Base-by-base conservation (phyloP, 53 echinoderm and acorn worm genomes). In the Arbacia lixula region DNA sequence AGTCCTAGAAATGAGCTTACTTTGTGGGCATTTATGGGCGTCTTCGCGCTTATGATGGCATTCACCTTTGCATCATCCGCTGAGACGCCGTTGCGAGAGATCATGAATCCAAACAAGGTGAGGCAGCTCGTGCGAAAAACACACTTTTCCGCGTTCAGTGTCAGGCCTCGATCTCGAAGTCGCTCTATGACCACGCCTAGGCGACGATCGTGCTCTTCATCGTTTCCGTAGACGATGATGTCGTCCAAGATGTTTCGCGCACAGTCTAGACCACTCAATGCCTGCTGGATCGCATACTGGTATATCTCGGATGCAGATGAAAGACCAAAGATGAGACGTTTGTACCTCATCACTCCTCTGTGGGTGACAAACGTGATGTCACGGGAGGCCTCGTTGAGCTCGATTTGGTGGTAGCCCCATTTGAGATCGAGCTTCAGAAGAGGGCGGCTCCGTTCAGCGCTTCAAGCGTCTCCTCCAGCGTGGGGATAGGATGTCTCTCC, bases 161-260 rank as follows among this genome's bases (percentile, higher is more conserved):
- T 80, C 0, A 74, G 53, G 31, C 33, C 4, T 1, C 74, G 43
- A 8, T 74, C 74, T 1, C 46, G 29, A 0, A 74, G 74, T 1
- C 74, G 43, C 35, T 53, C 32, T 2, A 74, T 12, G 14, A 74
- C 74, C 12, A 10, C 25, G 4, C 21, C 14, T 28, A 74, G 53
- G 4, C 74, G 53, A 5, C 11, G 11, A 52, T 74, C 74, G 34
- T 74, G 74, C 34, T 74, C 74, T 4, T 21, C 46, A 34, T 8
- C 16, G 35, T 30, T 10, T 2, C 46, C 74, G 53, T 53, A 74
- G 6, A 90, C 86, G 20, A 90, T 71, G 53, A 91, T 91, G 77
- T 91, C 87, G 60, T 91, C 87, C 9, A 84, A 91, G 20, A 91
- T 91, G 35, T 91, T 91, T 24, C 58, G 33, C 8, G 66, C 86